Evolutionary conservation across 2,797 vertebrate genomes (phyloP).

Genomic region (Argyrosomus regius): DNA sequence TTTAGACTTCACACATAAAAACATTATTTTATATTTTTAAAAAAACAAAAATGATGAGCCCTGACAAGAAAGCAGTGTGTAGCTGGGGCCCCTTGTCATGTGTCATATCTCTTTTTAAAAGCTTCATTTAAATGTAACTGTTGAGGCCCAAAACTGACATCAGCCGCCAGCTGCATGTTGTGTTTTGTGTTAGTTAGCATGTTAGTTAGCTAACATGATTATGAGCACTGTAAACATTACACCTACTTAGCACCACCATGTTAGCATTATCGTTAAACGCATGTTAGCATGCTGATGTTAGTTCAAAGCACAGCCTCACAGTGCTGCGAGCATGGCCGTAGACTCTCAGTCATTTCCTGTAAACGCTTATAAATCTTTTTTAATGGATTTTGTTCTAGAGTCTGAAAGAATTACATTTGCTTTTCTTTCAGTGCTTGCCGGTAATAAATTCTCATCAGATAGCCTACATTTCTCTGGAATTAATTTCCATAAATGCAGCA

Average conservation of each 20-base stretch:
- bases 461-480: not conserved
- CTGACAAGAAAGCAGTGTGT: too few relatives aligned
- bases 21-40: too few relatives aligned
- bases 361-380: too few relatives aligned
- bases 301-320: not conserved
- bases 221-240: not conserved
- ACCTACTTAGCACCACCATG: not conserved
- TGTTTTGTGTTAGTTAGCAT: not conserved
- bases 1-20: too few relatives aligned
- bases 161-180: not conserved
- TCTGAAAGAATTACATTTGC: not conserved
- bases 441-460: slow-evolving; percentile 4
- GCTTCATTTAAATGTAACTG: too few relatives aligned
- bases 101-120: too few relatives aligned
- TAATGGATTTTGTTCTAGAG: not conserved
- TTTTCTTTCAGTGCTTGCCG: not conserved
- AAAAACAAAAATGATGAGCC: too few relatives aligned
- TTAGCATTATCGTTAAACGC: too few relatives aligned
- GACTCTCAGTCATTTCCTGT: not conserved
- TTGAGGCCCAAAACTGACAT: not conserved
- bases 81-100: too few relatives aligned
- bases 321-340: not conserved
- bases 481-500: slow-evolving; percentile 23
- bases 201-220: too few relatives aligned
- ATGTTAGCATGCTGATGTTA: not conserved